Conservation (phyloP, 37 sponge, comb jelly and placozoan genomes). For the Cladorhizidae sp. region DNA sequence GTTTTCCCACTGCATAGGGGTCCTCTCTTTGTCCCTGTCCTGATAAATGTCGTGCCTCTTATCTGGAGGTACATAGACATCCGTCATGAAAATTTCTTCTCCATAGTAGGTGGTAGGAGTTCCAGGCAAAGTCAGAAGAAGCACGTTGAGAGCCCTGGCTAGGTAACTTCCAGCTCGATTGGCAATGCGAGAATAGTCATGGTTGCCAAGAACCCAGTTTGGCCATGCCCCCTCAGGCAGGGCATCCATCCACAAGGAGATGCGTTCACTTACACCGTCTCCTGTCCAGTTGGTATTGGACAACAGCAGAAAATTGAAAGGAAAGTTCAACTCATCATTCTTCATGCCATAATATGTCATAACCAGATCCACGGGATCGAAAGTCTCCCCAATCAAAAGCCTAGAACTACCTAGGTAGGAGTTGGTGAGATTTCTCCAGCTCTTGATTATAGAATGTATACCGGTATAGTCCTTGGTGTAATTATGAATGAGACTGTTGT, state of each 20-base stretch:
- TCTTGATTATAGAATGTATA: constrained; percentile 62
- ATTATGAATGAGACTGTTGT: constrained; percentile 66
- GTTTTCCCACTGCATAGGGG: constrained; percentile 92
- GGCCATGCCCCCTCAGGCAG: constrained; percentile 78
- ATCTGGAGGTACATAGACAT: constrained; percentile 61
- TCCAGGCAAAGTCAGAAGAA: constrained; percentile 84
- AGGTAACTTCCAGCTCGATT: constrained; percentile 61
- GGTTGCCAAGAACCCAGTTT: constrained; percentile 96
- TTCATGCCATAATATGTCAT: constrained; percentile 71
- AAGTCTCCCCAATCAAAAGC: constrained; percentile 80
- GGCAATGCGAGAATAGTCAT: constrained; percentile 84
- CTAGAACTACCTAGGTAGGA: constrained; percentile 28
- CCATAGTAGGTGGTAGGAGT: constrained; percentile 94
- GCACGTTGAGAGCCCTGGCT: constrained; percentile 67
- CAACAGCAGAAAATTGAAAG: constrained; percentile 89
- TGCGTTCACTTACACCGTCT: constrained; percentile 25
- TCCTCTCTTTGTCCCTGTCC: constrained; percentile 78
- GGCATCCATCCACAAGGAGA: constrained; percentile 66
- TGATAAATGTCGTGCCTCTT: constrained; percentile 41
- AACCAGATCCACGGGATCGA: constrained; percentile 48
- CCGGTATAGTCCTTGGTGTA: constrained; percentile 60
- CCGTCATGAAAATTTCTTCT: constrained; percentile 84
- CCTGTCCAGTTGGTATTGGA: constrained; percentile 74
- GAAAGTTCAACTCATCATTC: constrained; percentile 76
- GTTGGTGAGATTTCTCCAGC: constrained; percentile 69